Percentiles rank a stretch among this genome's conserved stretches.
phyloP scores from a whole-genome alignment of 1,140 invertebrate genomes.

The Drosophila repletoides region DNA sequence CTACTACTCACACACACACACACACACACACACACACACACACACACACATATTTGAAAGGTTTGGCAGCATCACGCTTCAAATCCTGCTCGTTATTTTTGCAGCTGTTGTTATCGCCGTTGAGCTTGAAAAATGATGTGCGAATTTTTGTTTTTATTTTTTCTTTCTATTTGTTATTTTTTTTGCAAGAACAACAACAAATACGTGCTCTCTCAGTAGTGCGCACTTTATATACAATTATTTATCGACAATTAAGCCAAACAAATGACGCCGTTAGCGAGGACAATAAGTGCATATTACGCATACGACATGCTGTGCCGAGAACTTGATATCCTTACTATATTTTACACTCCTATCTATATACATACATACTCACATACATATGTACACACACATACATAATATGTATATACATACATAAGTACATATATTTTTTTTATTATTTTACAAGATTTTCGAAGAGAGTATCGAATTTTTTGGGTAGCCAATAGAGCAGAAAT shows the following conservation, averaged over 20 bases:
- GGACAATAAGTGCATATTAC: conserved; percentile 51
- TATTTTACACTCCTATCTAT: neutral
- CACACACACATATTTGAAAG: conserved; percentile 43
- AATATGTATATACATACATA: too few species aligned
- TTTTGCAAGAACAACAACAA: conserved; percentile 4
- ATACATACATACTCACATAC: neutral
- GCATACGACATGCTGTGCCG: conserved; percentile 50
- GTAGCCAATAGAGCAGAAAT: too few species aligned
- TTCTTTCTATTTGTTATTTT: conserved; percentile 19
- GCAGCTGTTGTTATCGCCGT: conserved; percentile 61
- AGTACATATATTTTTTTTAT: too few species aligned
- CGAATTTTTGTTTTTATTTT: conserved; percentile 50
- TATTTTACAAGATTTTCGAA: too few species aligned
- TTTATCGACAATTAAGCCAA: conserved; percentile 73
- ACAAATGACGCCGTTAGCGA: conserved; percentile 65
- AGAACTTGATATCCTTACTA: neutral
- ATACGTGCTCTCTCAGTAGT: conserved; percentile 2
- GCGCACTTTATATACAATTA: conserved; percentile 54
- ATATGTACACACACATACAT: too few species aligned
- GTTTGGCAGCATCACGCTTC: conserved; percentile 51
- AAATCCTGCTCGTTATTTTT: conserved; percentile 58
- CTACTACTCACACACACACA: neutral
- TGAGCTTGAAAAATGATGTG: conserved; percentile 76
- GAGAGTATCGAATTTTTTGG: too few species aligned
- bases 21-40: conserved; percentile 1